phyloP scores from a whole-genome alignment of 2,888 invertebrate genomes.

The Volucella zonaria region DNA sequence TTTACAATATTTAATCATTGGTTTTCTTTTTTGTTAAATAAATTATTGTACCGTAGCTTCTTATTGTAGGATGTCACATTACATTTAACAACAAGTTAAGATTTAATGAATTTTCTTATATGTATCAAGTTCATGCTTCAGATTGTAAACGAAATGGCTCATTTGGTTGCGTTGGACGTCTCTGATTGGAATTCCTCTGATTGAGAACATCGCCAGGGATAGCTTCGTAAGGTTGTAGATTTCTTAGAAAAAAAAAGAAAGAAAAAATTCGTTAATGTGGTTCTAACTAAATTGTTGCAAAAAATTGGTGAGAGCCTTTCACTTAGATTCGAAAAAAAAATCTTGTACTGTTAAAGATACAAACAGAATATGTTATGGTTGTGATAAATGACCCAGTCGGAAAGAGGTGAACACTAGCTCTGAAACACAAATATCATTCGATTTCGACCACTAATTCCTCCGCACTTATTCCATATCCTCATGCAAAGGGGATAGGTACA shows the following conservation, averaged over 20 bases:
- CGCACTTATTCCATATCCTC: too few species aligned
- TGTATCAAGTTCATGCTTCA: conserved; percentile 47
- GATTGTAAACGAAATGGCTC: conserved; percentile 48
- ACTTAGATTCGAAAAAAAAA: background rate
- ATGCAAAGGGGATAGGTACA: too few species aligned
- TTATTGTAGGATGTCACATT: conserved; percentile 47
- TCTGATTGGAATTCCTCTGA: conserved; percentile 14
- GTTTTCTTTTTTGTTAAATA: conserved; percentile 11
- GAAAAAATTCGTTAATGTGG: background rate
- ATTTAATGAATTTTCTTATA: conserved; percentile 44
- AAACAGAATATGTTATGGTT: background rate
- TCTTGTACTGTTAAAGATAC: background rate
- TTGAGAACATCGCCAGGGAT: conserved; percentile 57
- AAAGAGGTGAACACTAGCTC: too few species aligned
- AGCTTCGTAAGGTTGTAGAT: conserved; percentile 65
- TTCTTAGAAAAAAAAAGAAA: conserved; percentile 43
- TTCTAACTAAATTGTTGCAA: background rate
- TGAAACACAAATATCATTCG: too few species aligned
- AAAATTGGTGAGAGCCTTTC: background rate
- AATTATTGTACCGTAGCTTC: conserved; percentile 48
- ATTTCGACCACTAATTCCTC: too few species aligned
- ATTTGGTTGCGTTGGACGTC: conserved; percentile 13
- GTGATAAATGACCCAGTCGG: too few species aligned
- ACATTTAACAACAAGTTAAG: conserved; percentile 9
- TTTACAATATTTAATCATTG: background rate